Base-by-base conservation (phyloP, 1,140 invertebrate species). In the Limonius californicus region DNA sequence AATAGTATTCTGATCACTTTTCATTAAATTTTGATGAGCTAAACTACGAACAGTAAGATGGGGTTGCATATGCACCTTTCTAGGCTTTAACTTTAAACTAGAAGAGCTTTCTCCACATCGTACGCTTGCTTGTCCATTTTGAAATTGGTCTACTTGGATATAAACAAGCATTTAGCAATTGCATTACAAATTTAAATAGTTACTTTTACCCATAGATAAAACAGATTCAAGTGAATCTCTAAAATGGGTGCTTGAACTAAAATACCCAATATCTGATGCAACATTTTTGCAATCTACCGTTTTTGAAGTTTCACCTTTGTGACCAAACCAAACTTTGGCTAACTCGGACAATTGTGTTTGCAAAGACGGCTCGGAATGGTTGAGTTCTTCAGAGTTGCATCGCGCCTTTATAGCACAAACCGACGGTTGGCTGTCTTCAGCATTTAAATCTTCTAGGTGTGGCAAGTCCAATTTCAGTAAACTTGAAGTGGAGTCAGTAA, bases 401-500 rank as follows among this genome's bases (percentile, higher is more conserved):
- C n/a, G 7, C 7, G 35, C 8, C n/a, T 39, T 39, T 2, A 39
- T 14, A 39, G 35, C 8, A 39, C n/a, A 39, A 12, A 39, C n/a
- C 1, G 35, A 39, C 2, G 35, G n/a, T 9, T 39, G 8, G 12
- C 18, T 55, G 2, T 23, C 14, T 19, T 55, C 32, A 15, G 7
- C n/a, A 20, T 59, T 20, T 15, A 57, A 54, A 42, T 71, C 65
- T 59, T 74, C 69, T 20, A 74, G 45, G 61, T 72, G 62, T 2
- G 65, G 70, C n/a, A 69, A 15, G 27, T 69, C 63, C 50, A 72
- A 32, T 45, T 64, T 68, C 19, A 74, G 56, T n/a, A 71, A 32
- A 59, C 68, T 73, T 19, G 62, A 61, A 6, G 72, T 72, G 1
- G 73, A 74, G 67, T 74, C 72, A 3, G 63, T 71, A 11, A 74